phyloP scores from a whole-genome alignment of 2,888 invertebrate species.

The Myathropa florea region DNA sequence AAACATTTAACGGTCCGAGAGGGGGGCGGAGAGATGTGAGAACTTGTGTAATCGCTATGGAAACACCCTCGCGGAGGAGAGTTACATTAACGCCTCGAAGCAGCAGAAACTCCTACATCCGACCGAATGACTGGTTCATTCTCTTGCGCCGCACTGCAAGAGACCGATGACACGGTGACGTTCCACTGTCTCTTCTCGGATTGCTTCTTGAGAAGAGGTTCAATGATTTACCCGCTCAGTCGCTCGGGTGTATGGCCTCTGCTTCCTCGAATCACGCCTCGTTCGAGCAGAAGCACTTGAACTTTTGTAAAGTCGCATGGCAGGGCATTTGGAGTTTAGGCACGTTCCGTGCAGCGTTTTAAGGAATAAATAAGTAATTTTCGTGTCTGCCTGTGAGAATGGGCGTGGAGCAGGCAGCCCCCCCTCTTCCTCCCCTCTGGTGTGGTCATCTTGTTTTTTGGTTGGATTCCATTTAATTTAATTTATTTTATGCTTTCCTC shows the following conservation, averaged over 20 bases:
- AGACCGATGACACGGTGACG: background rate
- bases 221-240: conserved; percentile 43
- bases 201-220: conserved; percentile 18
- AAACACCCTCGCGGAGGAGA: conserved; percentile 18
- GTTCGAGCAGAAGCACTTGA: conserved; percentile 28
- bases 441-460: too few relatives aligned
- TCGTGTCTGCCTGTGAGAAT: background rate
- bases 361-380: conserved; percentile 13
- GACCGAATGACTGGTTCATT: background rate
- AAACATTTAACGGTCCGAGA: background rate
- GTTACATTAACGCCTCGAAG: too few relatives aligned
- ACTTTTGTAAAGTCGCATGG: conserved; percentile 14
- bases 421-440: too few relatives aligned
- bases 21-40: background rate
- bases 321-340: conserved; percentile 38
- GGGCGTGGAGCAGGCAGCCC: background rate
- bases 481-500: background rate
- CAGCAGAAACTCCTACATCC: background rate
- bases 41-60: conserved; percentile 22
- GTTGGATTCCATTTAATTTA: background rate
- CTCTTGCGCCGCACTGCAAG: background rate
- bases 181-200: conserved; percentile 2
- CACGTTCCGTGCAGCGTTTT: conserved; percentile 45
- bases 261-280: conserved; percentile 2
- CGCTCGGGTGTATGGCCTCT: background rate